These are phyloP conservation scores for Deroplatys truncata DNA, from an alignment of 2,888 invertebrate genomes.

Conservation along the genomic window DNA sequence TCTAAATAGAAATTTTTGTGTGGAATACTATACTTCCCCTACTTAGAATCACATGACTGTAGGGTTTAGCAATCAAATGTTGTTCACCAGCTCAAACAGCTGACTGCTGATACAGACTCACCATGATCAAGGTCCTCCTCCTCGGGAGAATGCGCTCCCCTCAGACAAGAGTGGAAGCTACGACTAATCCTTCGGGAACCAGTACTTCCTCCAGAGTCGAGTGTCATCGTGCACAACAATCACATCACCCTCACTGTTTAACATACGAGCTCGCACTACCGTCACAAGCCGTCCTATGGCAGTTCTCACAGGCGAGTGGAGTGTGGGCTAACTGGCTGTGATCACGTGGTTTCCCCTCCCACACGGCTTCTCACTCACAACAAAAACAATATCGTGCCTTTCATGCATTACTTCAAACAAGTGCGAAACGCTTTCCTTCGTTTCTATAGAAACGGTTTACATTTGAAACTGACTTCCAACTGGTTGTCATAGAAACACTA, in stretches of 20 bases:
- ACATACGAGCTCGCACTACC: background rate
- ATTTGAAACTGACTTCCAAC: too few relatives aligned
- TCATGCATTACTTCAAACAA: background rate
- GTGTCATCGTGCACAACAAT: constrained; percentile 17
- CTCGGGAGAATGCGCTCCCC: constrained; percentile 51
- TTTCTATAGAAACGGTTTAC: too few relatives aligned
- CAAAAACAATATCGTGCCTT: background rate
- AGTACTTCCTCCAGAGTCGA: constrained; percentile 13
- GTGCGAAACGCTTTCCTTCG: too few relatives aligned
- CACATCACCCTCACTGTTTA: background rate
- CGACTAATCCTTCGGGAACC: constrained; percentile 51
- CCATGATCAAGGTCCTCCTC: constrained; percentile 33
- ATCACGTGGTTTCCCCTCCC: background rate
- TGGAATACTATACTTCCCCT: too few relatives aligned
- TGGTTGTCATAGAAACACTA: too few relatives aligned
- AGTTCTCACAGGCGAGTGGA: background rate
- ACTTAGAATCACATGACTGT: too few relatives aligned
- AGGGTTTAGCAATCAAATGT: too few relatives aligned
- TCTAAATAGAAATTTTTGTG: too few relatives aligned
- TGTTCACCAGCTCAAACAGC: too few relatives aligned
- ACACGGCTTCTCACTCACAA: background rate
- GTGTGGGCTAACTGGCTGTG: background rate
- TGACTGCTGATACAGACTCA: background rate
- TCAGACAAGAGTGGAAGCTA: constrained; percentile 65
- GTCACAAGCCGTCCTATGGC: background rate